These are phyloP conservation scores for Diorhabda carinulata DNA, from an alignment of 1,140 invertebrate genomes.

Conservation along the genomic window DNA sequence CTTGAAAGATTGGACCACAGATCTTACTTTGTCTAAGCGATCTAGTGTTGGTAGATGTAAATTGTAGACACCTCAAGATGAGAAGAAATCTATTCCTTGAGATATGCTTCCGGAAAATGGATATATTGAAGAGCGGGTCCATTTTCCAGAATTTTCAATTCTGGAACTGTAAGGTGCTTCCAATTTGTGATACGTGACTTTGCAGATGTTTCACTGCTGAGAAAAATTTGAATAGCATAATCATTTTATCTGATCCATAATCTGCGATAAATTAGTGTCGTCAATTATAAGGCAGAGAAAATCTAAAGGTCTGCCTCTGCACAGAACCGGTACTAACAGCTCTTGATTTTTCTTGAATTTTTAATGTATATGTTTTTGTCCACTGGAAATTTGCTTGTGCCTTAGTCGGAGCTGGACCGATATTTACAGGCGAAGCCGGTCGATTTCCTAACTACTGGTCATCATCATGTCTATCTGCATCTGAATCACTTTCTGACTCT, in stretches of 20 bases:
- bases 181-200: conserved; percentile 22
- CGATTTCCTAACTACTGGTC: too few relatives aligned
- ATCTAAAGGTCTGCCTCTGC: conserved; percentile 11
- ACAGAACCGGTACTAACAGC: conserved; percentile 18
- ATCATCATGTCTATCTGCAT: too few relatives aligned
- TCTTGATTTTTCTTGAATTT: conserved; percentile 8
- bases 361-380: too few relatives aligned
- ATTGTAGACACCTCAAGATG: neutral
- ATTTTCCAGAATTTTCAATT: conserved; percentile 23
- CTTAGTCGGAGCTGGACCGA: too few relatives aligned
- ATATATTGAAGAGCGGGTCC: conserved; percentile 20
- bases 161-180: conserved; percentile 30
- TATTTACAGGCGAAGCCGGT: too few relatives aligned
- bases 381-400: too few relatives aligned
- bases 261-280: conserved; percentile 17
- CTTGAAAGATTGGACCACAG: too few relatives aligned
- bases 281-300: conserved; percentile 15
- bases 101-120: conserved; percentile 17
- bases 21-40: conserved; percentile 22
- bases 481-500: too few relatives aligned
- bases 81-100: conserved; percentile 22
- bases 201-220: conserved; percentile 17
- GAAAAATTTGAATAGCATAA: conserved; percentile 22
- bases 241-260: conserved; percentile 18
- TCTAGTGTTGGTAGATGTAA: neutral